Conservation (phyloP, 92 coral and sea anemone genomes). For the Isaurus tuberculatus region DNA sequence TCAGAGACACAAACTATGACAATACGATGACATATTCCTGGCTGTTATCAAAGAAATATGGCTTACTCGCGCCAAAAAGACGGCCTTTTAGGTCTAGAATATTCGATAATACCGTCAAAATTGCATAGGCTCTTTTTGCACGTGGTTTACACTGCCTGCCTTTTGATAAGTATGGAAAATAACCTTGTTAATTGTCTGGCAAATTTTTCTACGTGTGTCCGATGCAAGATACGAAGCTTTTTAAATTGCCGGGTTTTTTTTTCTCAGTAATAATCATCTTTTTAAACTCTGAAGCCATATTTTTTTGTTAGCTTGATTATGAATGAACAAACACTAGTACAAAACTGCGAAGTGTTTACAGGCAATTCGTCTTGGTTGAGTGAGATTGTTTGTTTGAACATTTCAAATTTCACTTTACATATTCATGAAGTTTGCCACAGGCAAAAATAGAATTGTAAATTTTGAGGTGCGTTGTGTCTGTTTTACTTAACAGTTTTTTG, state of each 20-base stretch:
- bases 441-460: not conserved
- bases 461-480: not conserved
- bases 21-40: not conserved
- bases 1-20: not conserved
- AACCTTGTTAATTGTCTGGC: conserved; percentile 36
- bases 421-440: conserved; percentile 14
- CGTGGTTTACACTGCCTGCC: not conserved
- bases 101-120: not conserved
- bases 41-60: not conserved
- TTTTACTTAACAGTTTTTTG: not conserved
- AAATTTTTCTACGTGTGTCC: conserved; percentile 19
- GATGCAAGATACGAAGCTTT: not conserved
- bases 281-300: not conserved
- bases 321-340: not conserved
- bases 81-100: not conserved
- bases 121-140: not conserved
- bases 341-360: conserved; percentile 2
- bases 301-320: not conserved
- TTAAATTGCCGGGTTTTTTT: not conserved
- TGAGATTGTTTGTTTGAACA: conserved; percentile 8
- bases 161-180: conserved; percentile 17
- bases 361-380: conserved; percentile 23
- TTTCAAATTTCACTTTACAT: conserved; percentile 28
- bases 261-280: not conserved
- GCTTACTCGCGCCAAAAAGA: not conserved